Evolutionary conservation across 2,797 vertebrate species (phyloP), one percentile per base, ranked within the genome.

Genomic region (Macropodus opercularis): DNA sequence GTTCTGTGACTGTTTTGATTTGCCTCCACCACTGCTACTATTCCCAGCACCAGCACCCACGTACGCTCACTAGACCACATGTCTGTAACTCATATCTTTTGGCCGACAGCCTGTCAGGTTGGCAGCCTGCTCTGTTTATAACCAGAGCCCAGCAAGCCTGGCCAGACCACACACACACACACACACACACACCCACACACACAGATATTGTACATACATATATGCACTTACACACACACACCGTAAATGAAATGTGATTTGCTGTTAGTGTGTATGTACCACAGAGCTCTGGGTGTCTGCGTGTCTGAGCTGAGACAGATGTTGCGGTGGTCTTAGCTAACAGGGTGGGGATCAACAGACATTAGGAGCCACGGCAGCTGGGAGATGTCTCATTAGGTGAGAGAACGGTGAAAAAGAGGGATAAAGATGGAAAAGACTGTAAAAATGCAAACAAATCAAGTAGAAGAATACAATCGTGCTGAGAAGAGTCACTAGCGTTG

Each of bases 21-120:
- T 46, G 46, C 56, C 23, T 23, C 24, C 46, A 41, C 22, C 44
- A 8, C 54, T 50, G 61, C 58, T 63, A 27, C 68, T 73, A 63
- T 78, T 79, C 73, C 57, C 63, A 65, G 61, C 24, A 2, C 47
- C 54, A 62, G 72, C 65, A 54, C 64, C 31, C 63, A 53, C 29
- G 40, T 26, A 32, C 55, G 41, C 61, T 49, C 59, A 54, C 51
- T 7, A 55, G 23, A 77, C 64, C 71, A 60, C 77, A 77, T 58
- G 74, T 71, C 77, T 77, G 66, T 75, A 80, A 77, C 63, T 85
- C 79, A 74, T 83, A 82, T 89, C 63, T 66, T 44, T 78, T 87
- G 81, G 77, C 73, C 4, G 6, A 3, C 34, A 52, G 77, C 79
- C 72, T 72, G 69, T 79, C 59, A 69, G 44, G 56, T 80, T 77